Percentiles rank a stretch among this genome's conserved stretches.
These are phyloP conservation scores for Dendrocopos noguchii DNA, from an alignment of 2,113 vertebrate genomes.

Conservation along the genomic window DNA sequence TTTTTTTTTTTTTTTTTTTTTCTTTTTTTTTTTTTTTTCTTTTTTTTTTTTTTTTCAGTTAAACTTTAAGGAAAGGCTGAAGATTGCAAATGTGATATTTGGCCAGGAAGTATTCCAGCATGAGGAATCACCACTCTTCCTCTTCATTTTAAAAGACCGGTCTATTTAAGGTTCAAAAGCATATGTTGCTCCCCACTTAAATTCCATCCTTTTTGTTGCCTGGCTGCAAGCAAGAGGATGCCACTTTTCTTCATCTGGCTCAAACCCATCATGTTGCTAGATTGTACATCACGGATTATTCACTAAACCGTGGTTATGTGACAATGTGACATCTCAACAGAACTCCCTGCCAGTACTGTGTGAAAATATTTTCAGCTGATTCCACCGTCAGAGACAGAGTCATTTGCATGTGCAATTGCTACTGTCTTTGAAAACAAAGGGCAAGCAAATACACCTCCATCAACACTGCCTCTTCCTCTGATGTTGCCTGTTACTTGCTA, in stretches of 20 bases:
- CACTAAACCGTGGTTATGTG: conserved; percentile 31
- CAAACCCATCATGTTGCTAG: conserved; percentile 26
- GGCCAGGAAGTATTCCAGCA: conserved; percentile 45
- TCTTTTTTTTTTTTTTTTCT: background rate
- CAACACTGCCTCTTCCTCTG: background rate
- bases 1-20: too few species aligned
- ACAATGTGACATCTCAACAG: conserved; percentile 56
- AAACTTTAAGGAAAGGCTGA: conserved; percentile 58
- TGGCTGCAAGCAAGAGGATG: conserved; percentile 22
- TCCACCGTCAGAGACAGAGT: background rate
- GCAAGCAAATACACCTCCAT: background rate
- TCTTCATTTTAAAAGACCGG: conserved; percentile 44
- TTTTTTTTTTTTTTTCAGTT: background rate
- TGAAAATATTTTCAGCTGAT: conserved; percentile 36
- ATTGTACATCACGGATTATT: conserved; percentile 39
- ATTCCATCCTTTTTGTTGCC: conserved; percentile 55
- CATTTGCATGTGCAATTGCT: background rate
- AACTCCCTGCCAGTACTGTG: conserved; percentile 29
- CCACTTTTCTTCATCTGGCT: conserved; percentile 54
- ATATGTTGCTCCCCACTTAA: conserved; percentile 34
- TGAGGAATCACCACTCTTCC: conserved; percentile 39
- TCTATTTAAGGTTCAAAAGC: conserved; percentile 61
- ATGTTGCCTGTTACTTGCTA: background rate
- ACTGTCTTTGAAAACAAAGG: conserved; percentile 28
- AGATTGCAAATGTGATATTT: conserved; percentile 70